Evolutionary conservation across 2,888 invertebrate genomes (phyloP), one percentile per base, ranked within the genome.

Genomic region (Cryptosula pallasiana): DNA sequence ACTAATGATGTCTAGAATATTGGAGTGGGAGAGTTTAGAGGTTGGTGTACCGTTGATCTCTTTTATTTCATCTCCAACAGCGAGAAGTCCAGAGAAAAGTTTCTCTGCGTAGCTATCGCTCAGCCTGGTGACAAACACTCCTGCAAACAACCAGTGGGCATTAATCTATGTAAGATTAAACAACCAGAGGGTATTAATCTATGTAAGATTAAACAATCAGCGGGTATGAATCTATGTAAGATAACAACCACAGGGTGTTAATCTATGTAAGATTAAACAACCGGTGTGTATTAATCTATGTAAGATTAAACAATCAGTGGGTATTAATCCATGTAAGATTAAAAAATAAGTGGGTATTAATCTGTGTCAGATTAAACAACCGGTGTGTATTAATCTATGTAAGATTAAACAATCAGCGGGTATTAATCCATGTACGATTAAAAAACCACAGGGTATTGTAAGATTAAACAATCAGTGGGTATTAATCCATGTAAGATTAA

Each of bases 21-120:
- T 79, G 71, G 83, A 81, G 32, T 83, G 79, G 13, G 80, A 76
- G 55, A 82, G 73, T 55, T 81, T 77, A 54, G 76, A 75, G 1
- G 82, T 76, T 27, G 76, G 73, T 29, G 74, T 72, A 13, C 80
- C 79, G 72, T 84, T 82, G 3, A 84, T 79, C 74, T 83, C 82
- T 1, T 83, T 73, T 45, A 84, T 81, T 72, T 84, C 82, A 73
- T 84, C 84, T 0, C 84, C 84, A 20, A 84, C 77, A 32, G 78
- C 76, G 13, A 84, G 72, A 1, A 84, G 74, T 9, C 84, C 84
- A 1, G 82, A 78, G 73, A 82, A 80, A 70, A 78, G 76, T 58
- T 79, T 80, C 73, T 78, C 79, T 0, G 79, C 80, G 70, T 79
- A 74, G 16, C 77, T 77, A 71, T 81, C 81, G 58, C 77, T 76